Evolutionary conservation across 2,888 invertebrate genomes (phyloP), one percentile per base, ranked within the genome.

Genomic region (Amphipoea lucens): DNA sequence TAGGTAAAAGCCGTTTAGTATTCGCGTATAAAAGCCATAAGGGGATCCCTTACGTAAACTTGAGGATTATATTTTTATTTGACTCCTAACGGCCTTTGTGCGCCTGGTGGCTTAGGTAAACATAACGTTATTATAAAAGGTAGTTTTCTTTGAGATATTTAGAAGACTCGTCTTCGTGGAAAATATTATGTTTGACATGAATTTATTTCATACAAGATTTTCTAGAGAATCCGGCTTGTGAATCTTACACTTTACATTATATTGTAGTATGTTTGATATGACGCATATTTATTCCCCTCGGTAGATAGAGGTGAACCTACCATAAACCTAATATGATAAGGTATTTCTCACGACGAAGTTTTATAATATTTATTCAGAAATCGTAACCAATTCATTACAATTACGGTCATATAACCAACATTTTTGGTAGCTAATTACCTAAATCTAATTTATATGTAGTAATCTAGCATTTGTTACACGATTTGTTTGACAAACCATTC

Each of bases 31-130:
- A 83, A 78, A 67, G 60, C 29, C 79, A 40, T 48, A 70, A 65
- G 51, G 63, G 66, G 78, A 86, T 86, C 84, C 87, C 84, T 83
- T 72, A 76, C 76, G 81, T 76, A 84, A 76, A 85, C 87, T 84
- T 62, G 70, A 40, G 67, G 70, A 78, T 83, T 86, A 74, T 83
- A 78, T 76, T 87, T 80, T 74, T 87, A 85, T 84, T 84, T 87
- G 87, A 71, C 74, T 87, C 57, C 45, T 68, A 54, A 71, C 42
- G 60, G 85, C 65, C 78, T 87, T 80, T 87, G 76, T 80, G 81
- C n/a, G 81, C 74, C 71, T 74, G 63, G 74, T 70, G 66, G 85
- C 45, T 57, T 17, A 54, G 74, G 74, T 72, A 72, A 78, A 86
- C 69, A 74, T 87, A 62, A 74, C 68, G 74, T 71, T 65, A 76